Conservation (phyloP, 2,113 vertebrate species). For the Semicossyphus pulcher region DNA sequence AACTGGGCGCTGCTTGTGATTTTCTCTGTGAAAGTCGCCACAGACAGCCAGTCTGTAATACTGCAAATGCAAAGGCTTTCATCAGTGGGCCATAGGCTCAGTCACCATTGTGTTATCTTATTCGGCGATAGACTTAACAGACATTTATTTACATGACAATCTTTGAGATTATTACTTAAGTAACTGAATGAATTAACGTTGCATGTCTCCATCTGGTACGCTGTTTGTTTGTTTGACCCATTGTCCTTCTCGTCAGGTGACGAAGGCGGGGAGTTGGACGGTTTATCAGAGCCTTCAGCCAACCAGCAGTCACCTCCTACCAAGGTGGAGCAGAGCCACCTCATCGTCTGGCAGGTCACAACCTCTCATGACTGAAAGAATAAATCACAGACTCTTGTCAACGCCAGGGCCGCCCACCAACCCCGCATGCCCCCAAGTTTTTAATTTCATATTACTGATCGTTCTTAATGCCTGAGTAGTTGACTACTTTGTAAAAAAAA, state of each 20-base stretch:
- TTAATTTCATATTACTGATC: slow-evolving; percentile 65
- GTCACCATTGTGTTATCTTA: too few relatives aligned
- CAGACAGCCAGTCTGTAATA: too few relatives aligned
- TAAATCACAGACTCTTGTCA: slow-evolving; percentile 54
- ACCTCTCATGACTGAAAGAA: slow-evolving; percentile 87
- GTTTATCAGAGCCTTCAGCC: slow-evolving; percentile 80
- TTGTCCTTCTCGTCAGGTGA: slow-evolving; percentile 84
- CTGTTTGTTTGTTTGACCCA: slow-evolving; percentile 6
- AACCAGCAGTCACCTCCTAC: slow-evolving; percentile 87
- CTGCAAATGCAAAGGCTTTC: too few relatives aligned
- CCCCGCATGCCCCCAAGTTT: slow-evolving; percentile 67
- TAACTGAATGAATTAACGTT: too few relatives aligned
- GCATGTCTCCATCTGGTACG: not conserved
- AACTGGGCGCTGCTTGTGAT: too few relatives aligned
- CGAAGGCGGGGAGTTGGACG: slow-evolving; percentile 92
- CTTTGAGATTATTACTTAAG: too few relatives aligned
- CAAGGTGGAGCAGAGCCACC: slow-evolving; percentile 95
- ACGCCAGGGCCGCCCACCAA: slow-evolving; percentile 40
- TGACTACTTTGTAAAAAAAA: slow-evolving; percentile 65
- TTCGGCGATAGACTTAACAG: too few relatives aligned
- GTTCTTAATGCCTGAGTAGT: slow-evolving; percentile 63
- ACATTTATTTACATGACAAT: too few relatives aligned
- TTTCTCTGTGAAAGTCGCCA: too few relatives aligned
- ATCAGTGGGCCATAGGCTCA: too few relatives aligned
- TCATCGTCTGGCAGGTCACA: slow-evolving; percentile 98